Percentiles rank a stretch among this genome's conserved stretches.
Conservation (phyloP, 2,113 vertebrate species). For the Centrocercus urophasianus region DNA sequence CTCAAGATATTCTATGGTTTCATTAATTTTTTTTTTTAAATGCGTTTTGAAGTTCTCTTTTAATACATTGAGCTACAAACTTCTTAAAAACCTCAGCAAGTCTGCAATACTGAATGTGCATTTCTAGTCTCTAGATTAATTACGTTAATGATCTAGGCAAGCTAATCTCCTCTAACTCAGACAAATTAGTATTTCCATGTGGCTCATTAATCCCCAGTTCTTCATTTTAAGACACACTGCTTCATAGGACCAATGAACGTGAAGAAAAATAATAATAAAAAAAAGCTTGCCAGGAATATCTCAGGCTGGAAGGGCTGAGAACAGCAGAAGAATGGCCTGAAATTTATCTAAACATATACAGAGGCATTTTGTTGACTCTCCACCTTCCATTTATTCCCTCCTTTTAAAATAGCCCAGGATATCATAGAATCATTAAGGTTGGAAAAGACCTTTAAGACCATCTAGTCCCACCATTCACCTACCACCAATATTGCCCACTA, state of each 20-base stretch:
- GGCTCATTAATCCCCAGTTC: constrained; percentile 64
- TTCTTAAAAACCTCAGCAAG: neutral
- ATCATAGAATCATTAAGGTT: neutral
- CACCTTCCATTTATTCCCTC: neutral
- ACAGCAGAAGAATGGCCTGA: neutral
- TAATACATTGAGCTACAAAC: neutral
- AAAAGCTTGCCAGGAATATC: neutral
- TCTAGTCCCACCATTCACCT: too few relatives aligned
- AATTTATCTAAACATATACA: neutral
- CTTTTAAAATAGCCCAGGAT: neutral
- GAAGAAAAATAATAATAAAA: neutral
- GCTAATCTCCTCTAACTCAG: constrained; percentile 63
- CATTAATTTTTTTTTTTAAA: too few relatives aligned
- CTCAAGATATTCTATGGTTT: too few relatives aligned
- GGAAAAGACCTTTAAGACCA: too few relatives aligned
- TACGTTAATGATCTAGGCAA: constrained; percentile 48
- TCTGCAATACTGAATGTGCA: neutral
- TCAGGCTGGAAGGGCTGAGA: neutral
- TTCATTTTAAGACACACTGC: constrained; percentile 42
- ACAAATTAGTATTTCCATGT: constrained; percentile 62
- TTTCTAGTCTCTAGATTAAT: constrained; percentile 57
- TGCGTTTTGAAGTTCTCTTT: neutral
- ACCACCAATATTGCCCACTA: too few relatives aligned
- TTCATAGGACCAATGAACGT: constrained; percentile 21
- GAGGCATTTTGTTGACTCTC: neutral